Evolutionary conservation across 2,888 invertebrate genomes (phyloP), one percentile per base, ranked within the genome.

Genomic region (Microctonus aethiopoides): DNA sequence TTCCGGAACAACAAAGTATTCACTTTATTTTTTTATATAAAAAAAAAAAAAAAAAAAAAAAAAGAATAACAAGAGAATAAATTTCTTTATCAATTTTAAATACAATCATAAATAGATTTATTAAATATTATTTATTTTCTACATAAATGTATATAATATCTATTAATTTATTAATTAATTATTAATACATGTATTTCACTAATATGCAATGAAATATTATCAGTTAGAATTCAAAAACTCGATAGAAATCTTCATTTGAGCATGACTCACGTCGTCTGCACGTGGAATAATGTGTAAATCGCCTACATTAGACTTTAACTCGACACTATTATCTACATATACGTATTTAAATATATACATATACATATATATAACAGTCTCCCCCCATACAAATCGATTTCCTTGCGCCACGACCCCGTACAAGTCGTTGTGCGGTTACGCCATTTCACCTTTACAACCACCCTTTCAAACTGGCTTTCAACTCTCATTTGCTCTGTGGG

Each of bases 261-360:
- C 26, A 20, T 57, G 57, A 57, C 32, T 57, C 57, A 57, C 34
- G 34, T 57, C 57, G 29, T 57, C 16, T 9, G 57, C 57, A 57
- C 57, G 57, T 57, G 57, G 34, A 57, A 57, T 57, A 57, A 57
- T 57, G 57, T 57, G 57, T 29, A 57, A 57, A 57, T 34, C 57
- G 34, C 57, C 34, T 16, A 46, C 34, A 10, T 34, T 34, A 57
- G 34, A 57, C 57, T 34, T 57, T 56, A 39, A 26, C 56, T 29
- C 56, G 51, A 24, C 51, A 52, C 51, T 20, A 39, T 39, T 13
- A n/a, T 6, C n/a, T 39, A 3, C 5, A 39, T 39, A 39, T 39
- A n/a, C n/a, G n/a, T n/a, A n/a, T n/a, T n/a, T n/a, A n/a, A n/a
- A 46, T 46, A 46, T 20, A 6, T 5, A 5, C 2, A 46, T 46